Base-by-base conservation (phyloP, 2,888 invertebrate genomes). In the Coleophora flavipennella region DNA sequence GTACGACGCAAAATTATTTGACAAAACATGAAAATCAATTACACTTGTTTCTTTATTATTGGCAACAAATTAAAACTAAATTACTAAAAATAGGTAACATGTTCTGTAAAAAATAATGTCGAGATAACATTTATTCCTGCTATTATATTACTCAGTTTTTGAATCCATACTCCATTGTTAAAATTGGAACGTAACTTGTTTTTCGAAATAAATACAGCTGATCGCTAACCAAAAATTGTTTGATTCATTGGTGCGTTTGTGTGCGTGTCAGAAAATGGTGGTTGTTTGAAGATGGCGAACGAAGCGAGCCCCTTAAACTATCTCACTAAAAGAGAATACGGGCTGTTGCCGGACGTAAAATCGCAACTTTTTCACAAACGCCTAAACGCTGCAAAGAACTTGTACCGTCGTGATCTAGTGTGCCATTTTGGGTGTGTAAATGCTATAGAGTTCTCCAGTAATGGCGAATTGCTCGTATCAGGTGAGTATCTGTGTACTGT, bases 391-490 rank as follows among this genome's bases (percentile, higher is more conserved):
- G 92, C 93, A 7, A 89, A 89, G 66, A 92, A 91, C 81, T 86
- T 96, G 32, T 95, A 90, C 74, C 89, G 91, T 55, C 92, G 92
- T 60, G 94, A 97, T 80, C 87, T 97, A 41, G 86, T 91, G 51
- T 93, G 94, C 50, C 97, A 97, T 86, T 97, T 91, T 86, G 97
- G 97, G 62, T 97, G 97, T 88, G 95, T 97, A 42, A 97, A 97
- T 87, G 96, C 97, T 47, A 92, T 97, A 57, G 97, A 97, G 83
- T 97, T 97, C 86, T 96, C 95, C 38, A 88, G 89, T 53, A 91
- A 94, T 80, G 96, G 96, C 55, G 91, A 93, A 76, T 89, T 91
- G 57, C 88, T 97, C 47, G 90, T 93, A 56, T 97, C 97, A 68
- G 96, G 96, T 96, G 86, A 86, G 70, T 59, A 43, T 52, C 13